phyloP scores from a whole-genome alignment of 23 tunicate genomes.

The Styela plicata region DNA sequence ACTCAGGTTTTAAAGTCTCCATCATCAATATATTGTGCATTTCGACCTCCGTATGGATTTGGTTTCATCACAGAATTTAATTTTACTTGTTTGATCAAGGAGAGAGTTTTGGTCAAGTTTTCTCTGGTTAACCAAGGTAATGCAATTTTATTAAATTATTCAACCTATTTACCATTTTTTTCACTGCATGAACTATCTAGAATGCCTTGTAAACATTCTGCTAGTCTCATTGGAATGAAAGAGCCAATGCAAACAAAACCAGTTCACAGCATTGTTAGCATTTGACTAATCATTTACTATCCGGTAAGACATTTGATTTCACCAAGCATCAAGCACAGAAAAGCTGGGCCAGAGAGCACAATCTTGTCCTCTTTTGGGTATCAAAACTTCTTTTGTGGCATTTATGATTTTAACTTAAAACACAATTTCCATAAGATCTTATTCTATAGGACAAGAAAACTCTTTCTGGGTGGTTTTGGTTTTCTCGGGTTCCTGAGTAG shows the following conservation, averaged over 20 bases:
- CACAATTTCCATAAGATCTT: background rate
- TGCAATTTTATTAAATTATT: background rate
- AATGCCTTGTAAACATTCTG: too few relatives aligned
- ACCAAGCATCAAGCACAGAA: too few relatives aligned
- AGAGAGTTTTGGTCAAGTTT: background rate
- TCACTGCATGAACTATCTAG: too few relatives aligned
- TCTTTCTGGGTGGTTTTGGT: background rate
- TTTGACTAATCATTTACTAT: too few relatives aligned
- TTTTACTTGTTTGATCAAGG: background rate
- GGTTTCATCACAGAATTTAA: constrained; percentile 1
- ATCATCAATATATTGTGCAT: background rate
- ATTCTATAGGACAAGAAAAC: background rate
- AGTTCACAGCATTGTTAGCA: too few relatives aligned
- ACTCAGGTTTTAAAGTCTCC: background rate
- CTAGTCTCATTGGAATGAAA: background rate
- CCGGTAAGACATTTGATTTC: too few relatives aligned
- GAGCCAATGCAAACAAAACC: too few relatives aligned
- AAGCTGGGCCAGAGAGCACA: background rate
- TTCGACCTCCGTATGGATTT: background rate
- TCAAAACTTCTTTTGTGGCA: background rate
- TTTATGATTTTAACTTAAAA: too few relatives aligned
- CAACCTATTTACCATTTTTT: background rate
- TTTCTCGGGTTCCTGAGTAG: too few relatives aligned
- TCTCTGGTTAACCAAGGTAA: background rate
- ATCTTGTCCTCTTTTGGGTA: background rate